phyloP scores from a whole-genome alignment of 2,888 invertebrate species.

The Callinectes sapidus region DNA sequence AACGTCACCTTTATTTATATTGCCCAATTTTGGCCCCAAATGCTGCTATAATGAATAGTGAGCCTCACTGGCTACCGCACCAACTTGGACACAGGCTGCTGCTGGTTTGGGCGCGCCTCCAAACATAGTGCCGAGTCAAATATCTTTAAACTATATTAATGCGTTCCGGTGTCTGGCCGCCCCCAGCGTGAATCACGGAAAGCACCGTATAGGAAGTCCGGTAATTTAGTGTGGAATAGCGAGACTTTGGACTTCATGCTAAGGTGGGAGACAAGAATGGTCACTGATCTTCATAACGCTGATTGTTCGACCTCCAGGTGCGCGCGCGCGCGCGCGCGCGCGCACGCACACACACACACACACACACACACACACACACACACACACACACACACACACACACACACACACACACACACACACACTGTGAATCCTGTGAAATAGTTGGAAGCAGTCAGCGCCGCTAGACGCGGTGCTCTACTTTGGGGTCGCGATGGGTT shows the following conservation, averaged over 20 bases:
- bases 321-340: neutral
- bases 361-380: neutral
- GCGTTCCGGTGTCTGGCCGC: neutral
- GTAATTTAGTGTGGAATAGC: neutral
- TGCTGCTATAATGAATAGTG: neutral
- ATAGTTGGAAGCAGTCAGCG: too few relatives aligned
- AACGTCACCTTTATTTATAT: conserved; percentile 3
- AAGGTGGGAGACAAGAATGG: neutral
- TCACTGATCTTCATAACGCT: neutral
- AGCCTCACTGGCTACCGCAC: neutral
- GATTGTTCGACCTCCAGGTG: neutral
- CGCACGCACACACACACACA: neutral
- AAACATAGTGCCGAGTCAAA: neutral
- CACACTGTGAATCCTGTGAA: too few relatives aligned
- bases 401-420: too few relatives aligned
- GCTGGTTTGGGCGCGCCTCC: neutral
- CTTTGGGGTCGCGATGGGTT: too few relatives aligned
- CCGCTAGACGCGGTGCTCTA: too few relatives aligned
- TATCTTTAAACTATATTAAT: neutral
- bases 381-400: conserved; percentile 19
- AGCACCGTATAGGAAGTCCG: neutral
- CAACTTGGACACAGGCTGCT: neutral
- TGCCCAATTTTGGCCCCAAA: neutral
- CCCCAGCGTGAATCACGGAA: neutral
- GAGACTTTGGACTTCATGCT: neutral